Evolutionary conservation across 2,888 invertebrate species (phyloP), one percentile per base, ranked within the genome.

Genomic region (Rhorus exstirpatorius): DNA sequence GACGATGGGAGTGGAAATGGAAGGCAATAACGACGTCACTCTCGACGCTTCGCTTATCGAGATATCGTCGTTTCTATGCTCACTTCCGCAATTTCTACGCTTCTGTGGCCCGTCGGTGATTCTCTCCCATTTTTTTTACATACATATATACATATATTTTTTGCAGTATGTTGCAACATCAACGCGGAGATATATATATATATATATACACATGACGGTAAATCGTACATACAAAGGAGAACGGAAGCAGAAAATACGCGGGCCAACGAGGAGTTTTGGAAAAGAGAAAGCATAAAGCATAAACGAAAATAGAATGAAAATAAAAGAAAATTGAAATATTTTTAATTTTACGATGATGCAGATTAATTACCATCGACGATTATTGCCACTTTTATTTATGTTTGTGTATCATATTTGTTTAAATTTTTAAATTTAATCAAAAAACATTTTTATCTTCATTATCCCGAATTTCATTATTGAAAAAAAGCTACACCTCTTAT

Each of bases 1-100:
- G 89, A 88, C 38, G 60, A 87, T 91, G 91, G 90, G 92, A 89
- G 90, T 91, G 91, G 91, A 91, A 92, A 92, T 91, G 91, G 91
- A 90, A 75, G 90, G 91, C 89, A 91, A 91, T 91, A 91, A 92
- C 91, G 90, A 89, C 90, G 89, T 89, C 88, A 90, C 90, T 89
- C 90, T 87, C 86, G 87, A 83, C 86, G 87, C 87, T 89, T 49
- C 82, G 80, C 90, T 91, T 90, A 91, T 90, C 90, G 90, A 88
- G 89, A 90, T 90, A 91, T 91, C 91, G 89, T 87, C 87, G 74
- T 65, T 72, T 79, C 89, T 67, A n/a, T 88, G 86, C 90, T 90
- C 90, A 89, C 90, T 92, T 92, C 92, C 92, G 92, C 86, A 88
- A 88, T 89, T 89, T 88, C 84, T 86, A 84, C 84, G 78, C 72